Conservation (phyloP, 2,797 vertebrate species). For the Orientallactaga sibirica region DNA sequence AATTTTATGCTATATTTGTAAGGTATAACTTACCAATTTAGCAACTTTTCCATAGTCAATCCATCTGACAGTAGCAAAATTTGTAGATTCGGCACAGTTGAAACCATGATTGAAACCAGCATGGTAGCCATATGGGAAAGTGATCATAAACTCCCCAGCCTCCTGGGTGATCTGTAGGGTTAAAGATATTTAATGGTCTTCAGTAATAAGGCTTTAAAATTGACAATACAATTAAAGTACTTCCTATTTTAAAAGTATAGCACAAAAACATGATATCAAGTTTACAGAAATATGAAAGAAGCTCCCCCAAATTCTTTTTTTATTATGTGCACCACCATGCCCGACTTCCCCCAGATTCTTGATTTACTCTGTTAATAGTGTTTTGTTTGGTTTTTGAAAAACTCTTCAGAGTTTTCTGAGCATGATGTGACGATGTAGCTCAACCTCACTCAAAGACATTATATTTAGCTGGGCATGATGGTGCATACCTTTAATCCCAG, state of each 20-base stretch:
- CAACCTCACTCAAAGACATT: not conserved
- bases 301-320: not conserved
- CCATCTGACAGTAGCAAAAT: constrained; percentile 97
- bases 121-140: constrained; percentile 98
- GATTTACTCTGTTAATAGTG: not conserved
- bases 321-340: too few relatives aligned
- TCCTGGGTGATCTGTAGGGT: constrained; percentile 95
- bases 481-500: too few relatives aligned
- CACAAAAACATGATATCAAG: not conserved
- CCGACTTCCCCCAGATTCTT: not conserved
- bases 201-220: constrained; percentile 63
- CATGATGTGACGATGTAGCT: not conserved
- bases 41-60: constrained; percentile 98
- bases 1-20: constrained; percentile 52
- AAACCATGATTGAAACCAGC: constrained; percentile 99
- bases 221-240: constrained; percentile 57
- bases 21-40: constrained; percentile 92
- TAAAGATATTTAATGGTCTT: constrained; percentile 56
- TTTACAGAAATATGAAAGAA: not conserved
- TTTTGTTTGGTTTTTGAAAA: not conserved
- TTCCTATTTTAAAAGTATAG: not conserved
- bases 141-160: constrained; percentile 98
- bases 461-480: too few relatives aligned
- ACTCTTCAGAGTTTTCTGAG: constrained; percentile 9
- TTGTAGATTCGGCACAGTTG: constrained; percentile 98